Conservation (phyloP, 2,113 vertebrate species). For the Progne subis region DNA sequence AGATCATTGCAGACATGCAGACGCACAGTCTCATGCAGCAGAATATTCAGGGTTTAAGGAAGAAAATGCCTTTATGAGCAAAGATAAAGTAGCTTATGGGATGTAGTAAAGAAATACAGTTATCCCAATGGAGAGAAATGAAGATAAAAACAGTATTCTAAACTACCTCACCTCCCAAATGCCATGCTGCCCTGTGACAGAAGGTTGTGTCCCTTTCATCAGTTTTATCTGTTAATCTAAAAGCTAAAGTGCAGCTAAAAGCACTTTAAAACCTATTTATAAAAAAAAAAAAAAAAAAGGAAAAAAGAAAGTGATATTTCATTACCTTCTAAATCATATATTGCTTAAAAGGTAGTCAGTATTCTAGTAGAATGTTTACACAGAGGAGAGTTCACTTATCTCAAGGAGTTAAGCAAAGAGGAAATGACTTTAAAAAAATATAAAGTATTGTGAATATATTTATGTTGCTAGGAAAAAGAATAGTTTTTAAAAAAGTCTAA, state of each 20-base stretch:
- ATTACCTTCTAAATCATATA: slow-evolving; percentile 63
- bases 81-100: slow-evolving; percentile 25
- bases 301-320: slow-evolving; percentile 44
- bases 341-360: slow-evolving; percentile 31
- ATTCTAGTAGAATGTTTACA: slow-evolving; percentile 47
- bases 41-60: not conserved
- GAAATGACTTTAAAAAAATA: slow-evolving; percentile 42
- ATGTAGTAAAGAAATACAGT: slow-evolving; percentile 22
- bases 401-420: slow-evolving; percentile 21
- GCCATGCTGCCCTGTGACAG: slow-evolving; percentile 33
- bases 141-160: slow-evolving; percentile 59
- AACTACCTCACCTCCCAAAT: slow-evolving; percentile 45
- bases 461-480: not conserved
- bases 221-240: slow-evolving; percentile 64
- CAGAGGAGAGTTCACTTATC: slow-evolving; percentile 19
- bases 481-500: not conserved
- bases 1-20: not conserved
- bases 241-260: slow-evolving; percentile 61
- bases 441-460: not conserved
- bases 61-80: not conserved
- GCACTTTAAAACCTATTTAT: slow-evolving; percentile 57
- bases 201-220: slow-evolving; percentile 55
- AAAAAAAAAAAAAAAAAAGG: not conserved
- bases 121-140: slow-evolving; percentile 12
- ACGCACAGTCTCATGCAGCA: not conserved